Conservation (phyloP, 2,888 invertebrate genomes). For the Oxyteleia sp. region DNA sequence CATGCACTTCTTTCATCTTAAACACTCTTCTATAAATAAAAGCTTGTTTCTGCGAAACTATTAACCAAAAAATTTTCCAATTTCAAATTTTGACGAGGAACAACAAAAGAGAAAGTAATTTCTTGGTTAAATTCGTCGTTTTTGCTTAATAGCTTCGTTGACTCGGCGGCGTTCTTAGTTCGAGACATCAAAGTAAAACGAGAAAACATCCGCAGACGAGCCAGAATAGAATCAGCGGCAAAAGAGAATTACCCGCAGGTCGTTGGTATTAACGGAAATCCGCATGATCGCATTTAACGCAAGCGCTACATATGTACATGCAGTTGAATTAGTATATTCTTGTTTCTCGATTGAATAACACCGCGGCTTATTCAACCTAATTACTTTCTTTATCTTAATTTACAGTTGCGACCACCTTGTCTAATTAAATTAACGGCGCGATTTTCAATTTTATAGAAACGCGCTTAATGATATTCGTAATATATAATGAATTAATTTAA, state of each 20-base stretch:
- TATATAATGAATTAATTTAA: conserved; percentile 14
- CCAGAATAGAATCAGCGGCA: conserved; percentile 67
- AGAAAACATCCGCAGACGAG: conserved; percentile 65
- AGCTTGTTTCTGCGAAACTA: conserved; percentile 10
- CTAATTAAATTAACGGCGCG: conserved; percentile 33
- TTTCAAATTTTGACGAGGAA: conserved; percentile 39
- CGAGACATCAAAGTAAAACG: conserved; percentile 68
- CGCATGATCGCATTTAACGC: conserved; percentile 49
- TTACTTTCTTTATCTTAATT: conserved; percentile 30
- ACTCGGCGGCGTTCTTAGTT: conserved; percentile 50
- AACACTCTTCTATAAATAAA: conserved; percentile 4
- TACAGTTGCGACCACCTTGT: conserved; percentile 15
- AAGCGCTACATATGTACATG: conserved; percentile 35
- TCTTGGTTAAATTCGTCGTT: conserved; percentile 43
- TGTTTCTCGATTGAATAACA: conserved; percentile 22
- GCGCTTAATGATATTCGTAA: conserved; percentile 1
- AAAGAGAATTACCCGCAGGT: conserved; percentile 53
- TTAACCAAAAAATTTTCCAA: conserved; percentile 37
- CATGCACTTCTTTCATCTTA: neutral
- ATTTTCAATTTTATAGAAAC: conserved; percentile 24
- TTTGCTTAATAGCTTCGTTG: conserved; percentile 57
- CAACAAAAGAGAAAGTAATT: conserved; percentile 55
- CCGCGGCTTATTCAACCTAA: conserved; percentile 34
- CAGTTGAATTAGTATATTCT: conserved; percentile 39
- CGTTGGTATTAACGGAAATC: conserved; percentile 59